Evolutionary conservation across 2,797 vertebrate species (phyloP), one percentile per base, ranked within the genome.

Genomic region (Molossus molossus): DNA sequence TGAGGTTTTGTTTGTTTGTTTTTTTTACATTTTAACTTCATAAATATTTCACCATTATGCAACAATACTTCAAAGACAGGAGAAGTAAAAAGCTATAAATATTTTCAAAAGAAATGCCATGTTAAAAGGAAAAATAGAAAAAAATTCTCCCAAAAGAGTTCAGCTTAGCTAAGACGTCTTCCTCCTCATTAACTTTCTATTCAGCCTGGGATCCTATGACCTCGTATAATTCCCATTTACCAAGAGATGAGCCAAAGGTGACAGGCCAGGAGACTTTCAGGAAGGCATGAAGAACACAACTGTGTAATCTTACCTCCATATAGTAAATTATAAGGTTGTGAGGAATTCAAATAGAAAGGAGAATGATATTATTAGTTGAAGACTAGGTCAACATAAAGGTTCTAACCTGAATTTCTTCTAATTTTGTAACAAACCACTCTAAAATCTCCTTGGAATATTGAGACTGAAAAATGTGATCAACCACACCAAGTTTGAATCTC

Each of bases 351-450:
- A 90, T 87, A 25, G 65, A 64, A 91, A 94, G 40, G 50, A 75
- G 95, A 96, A 87, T 72, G 0, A 87, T 87, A 96, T 97, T 72
- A 96, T 84, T 96, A 85, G 45, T 25, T 90, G 33, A 89, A 93
- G 73, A 87, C 37, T 21, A 3, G 84, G 91, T 97, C 84, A 96
- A 55, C 58, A 55, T 73, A 79, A 93, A 95, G 80, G 14, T 64
- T 72, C 87, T n/a, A 67, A 96, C 90, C 96, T 37, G 57, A 87
- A 87, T 96, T 94, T 65, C 57, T 77, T 67, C 76, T 94, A 23
- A 87, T 94, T 96, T 96, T 92, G 95, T 91, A 73, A 91, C 27
- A 81, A 70, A 69, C 12, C 37, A 73, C 12, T 57, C 25, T 91
- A 91, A 85, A 87, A 77, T 87, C 27, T 93, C 21, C 87, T 94